A percentile compares a stretch with the other conserved stretches of the same genome.
Conservation (phyloP, 2,797 vertebrate species). For the Antrozous pallidus region DNA sequence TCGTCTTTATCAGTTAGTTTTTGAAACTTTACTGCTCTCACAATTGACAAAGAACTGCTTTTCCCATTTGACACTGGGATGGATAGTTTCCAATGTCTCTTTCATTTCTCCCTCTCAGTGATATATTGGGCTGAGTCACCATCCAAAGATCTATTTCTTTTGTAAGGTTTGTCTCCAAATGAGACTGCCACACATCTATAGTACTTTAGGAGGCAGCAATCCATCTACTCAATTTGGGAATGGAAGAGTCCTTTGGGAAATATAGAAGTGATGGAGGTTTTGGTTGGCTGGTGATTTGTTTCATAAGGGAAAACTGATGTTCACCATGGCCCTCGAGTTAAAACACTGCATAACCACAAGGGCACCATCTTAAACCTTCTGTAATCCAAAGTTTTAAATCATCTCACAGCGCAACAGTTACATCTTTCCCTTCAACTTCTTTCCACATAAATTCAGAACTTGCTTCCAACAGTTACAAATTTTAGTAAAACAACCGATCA, state of each 20-base stretch:
- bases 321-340: conserved; percentile 6
- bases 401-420: conserved; percentile 13
- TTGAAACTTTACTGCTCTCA: neutral
- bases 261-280: conserved; percentile 41
- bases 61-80: neutral
- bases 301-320: conserved; percentile 42
- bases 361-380: conserved; percentile 37
- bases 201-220: neutral
- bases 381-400: conserved; percentile 58
- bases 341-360: conserved; percentile 45
- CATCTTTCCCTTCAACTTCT: neutral
- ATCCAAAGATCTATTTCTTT: neutral
- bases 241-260: conserved; percentile 32
- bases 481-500: neutral
- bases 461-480: neutral
- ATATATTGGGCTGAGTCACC: neutral
- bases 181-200: neutral
- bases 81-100: neutral
- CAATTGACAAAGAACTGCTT: neutral
- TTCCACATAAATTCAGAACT: conserved; percentile 26
- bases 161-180: neutral
- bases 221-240: conserved; percentile 42
- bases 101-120: neutral
- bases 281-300: conserved; percentile 53
- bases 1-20: neutral